A percentile compares a stretch with the other conserved stretches of the same genome.
Conservation (phyloP, 1,140 invertebrate species). For the Pomacea maculata region DNA sequence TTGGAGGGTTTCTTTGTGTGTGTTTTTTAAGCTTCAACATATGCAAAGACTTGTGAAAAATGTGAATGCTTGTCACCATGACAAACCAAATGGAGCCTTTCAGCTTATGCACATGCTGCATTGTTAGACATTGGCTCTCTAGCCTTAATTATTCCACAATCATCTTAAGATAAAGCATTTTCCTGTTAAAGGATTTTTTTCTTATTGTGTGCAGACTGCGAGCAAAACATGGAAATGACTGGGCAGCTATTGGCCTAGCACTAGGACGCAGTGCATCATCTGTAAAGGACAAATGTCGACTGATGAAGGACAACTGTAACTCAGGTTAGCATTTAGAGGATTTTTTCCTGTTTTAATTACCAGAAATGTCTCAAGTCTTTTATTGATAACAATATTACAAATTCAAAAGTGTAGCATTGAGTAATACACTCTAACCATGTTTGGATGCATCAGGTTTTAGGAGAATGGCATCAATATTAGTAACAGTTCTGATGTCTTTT, state of each 20-base stretch:
- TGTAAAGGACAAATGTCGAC: conserved; percentile 69
- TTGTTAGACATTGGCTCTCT: neutral
- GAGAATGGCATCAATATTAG: neutral
- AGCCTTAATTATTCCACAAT: neutral
- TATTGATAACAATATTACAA: no score
- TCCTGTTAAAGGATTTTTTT: neutral
- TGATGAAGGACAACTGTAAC: conserved; percentile 69
- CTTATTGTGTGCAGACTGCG: conserved; percentile 54
- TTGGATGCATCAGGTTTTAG: no score
- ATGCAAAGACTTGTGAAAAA: neutral
- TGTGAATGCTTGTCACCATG: neutral
- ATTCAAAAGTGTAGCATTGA: no score
- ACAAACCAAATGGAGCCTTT: no score
- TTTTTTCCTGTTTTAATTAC: no score
- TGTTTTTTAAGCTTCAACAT: neutral
- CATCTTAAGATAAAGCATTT: neutral
- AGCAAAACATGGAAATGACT: conserved; percentile 67
- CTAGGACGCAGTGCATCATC: conserved; percentile 69
- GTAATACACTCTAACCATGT: no score
- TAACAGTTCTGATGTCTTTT: neutral
- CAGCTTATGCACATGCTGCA: neutral
- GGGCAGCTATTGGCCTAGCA: conserved; percentile 67
- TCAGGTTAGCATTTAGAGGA: conserved; percentile 50
- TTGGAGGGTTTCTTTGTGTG: neutral
- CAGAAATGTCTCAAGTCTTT: no score